phyloP scores from a whole-genome alignment of 2,888 invertebrate genomes.

The Eudasyphora cyanicolor region DNA sequence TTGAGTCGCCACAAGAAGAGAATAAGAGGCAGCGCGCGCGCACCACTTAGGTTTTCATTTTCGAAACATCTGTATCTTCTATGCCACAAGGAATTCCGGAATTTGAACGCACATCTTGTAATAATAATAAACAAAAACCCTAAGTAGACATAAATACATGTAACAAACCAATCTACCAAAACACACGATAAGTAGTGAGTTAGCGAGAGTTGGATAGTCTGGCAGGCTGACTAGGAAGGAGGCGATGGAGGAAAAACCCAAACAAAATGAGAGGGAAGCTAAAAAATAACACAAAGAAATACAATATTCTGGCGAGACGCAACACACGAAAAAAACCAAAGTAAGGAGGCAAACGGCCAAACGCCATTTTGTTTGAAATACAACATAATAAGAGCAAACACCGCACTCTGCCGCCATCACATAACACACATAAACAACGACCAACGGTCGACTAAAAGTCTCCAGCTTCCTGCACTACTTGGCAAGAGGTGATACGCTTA shows the following conservation, averaged over 20 bases:
- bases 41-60: background rate
- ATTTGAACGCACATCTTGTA: slow-evolving; percentile 36
- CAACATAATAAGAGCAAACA: too few species aligned
- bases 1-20: background rate
- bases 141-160: slow-evolving; percentile 18
- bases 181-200: background rate
- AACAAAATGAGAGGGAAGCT: slow-evolving; percentile 5
- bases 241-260: slow-evolving; percentile 1
- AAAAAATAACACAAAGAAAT: slow-evolving; percentile 29
- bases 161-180: slow-evolving; percentile 37
- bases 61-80: background rate
- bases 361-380: slow-evolving; percentile 63
- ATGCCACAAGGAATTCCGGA: slow-evolving; percentile 27
- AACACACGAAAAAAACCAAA: background rate
- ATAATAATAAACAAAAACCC: slow-evolving; percentile 32
- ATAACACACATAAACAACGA: too few species aligned
- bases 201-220: background rate
- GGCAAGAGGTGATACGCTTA: too few species aligned
- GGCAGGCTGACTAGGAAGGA: too few species aligned
- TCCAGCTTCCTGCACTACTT: too few species aligned
- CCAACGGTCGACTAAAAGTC: too few species aligned
- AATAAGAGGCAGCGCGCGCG: slow-evolving; percentile 43
- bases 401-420: too few species aligned
- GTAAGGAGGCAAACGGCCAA: slow-evolving; percentile 42
- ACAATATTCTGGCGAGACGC: slow-evolving; percentile 30